phyloP scores from a whole-genome alignment of 35 echinoderm and acorn worm genomes.

The Apostichopus parvimensis region DNA sequence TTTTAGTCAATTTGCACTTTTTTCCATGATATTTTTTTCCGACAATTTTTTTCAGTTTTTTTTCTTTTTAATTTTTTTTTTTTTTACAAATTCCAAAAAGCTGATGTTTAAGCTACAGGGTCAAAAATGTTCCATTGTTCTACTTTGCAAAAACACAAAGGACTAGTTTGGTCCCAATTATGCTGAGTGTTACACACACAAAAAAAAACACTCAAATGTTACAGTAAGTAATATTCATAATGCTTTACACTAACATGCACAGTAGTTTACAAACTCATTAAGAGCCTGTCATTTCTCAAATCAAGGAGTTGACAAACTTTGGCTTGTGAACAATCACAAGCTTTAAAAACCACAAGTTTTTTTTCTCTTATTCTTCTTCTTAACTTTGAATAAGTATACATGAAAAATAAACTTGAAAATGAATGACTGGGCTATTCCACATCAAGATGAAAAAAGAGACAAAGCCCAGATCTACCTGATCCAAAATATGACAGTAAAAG shows the following conservation, averaged over 20 bases:
- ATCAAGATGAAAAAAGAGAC: too few relatives aligned
- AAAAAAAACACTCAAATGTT: conserved; percentile 30
- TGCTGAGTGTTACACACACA: conserved; percentile 47
- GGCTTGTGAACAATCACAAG: not conserved
- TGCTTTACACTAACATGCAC: conserved; percentile 13
- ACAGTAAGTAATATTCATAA: conserved; percentile 37
- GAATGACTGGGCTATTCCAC: too few relatives aligned
- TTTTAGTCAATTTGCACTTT: not conserved
- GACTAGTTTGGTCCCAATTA: conserved; percentile 49
- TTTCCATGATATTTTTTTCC: not conserved
- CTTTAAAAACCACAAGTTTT: not conserved
- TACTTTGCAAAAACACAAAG: conserved; percentile 51
- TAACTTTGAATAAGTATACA: not conserved
- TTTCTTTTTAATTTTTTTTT: conserved; percentile 25
- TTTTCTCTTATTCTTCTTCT: not conserved
- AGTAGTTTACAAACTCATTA: not conserved
- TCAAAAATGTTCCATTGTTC: conserved; percentile 39
- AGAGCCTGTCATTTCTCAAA: not conserved
- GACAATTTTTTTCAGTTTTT: not conserved
- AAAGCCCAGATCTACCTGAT: too few relatives aligned
- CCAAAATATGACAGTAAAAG: too few relatives aligned
- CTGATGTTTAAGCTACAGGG: conserved; percentile 34
- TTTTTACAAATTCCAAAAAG: conserved; percentile 50
- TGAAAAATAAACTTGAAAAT: not conserved
- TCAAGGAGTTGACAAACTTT: conserved; percentile 25